These are phyloP conservation scores for Bemisia tabaci DNA, from an alignment of 1,140 invertebrate genomes.

Conservation along the genomic window DNA sequence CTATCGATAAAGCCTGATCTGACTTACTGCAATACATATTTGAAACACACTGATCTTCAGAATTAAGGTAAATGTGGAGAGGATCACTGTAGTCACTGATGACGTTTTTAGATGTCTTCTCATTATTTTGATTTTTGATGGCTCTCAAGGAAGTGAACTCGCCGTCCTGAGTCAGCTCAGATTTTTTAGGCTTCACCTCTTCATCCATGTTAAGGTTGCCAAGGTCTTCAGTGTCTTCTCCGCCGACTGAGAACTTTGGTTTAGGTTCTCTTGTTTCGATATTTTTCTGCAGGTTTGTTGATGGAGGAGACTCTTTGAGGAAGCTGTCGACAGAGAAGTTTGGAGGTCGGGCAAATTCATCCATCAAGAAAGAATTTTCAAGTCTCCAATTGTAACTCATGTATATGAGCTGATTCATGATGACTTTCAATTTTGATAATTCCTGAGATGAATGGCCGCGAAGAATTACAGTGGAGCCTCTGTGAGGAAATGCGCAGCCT, in stretches of 20 bases:
- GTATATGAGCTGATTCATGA: constrained; percentile 67
- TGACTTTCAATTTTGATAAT: constrained; percentile 65
- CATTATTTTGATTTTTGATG: neutral
- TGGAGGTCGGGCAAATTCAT: constrained; percentile 44
- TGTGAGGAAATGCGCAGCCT: constrained; percentile 63
- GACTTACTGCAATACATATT: constrained; percentile 24
- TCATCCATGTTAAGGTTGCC: neutral
- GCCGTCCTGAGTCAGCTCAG: neutral
- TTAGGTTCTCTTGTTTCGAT: neutral
- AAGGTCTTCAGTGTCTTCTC: neutral
- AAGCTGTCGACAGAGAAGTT: constrained; percentile 9
- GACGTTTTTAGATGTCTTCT: constrained; percentile 12
- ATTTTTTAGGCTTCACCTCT: neutral
- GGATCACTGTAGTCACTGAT: constrained; percentile 63
- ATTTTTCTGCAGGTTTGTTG: too few relatives aligned
- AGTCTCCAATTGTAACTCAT: constrained; percentile 82
- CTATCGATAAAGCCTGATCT: constrained; percentile 31
- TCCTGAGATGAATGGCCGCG: constrained; percentile 63
- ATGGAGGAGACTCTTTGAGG: neutral
- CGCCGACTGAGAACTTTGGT: neutral
- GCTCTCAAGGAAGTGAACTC: neutral
- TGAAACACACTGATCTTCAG: constrained; percentile 37
- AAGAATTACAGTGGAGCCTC: constrained; percentile 80
- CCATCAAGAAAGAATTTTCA: constrained; percentile 81
- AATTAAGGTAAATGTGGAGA: constrained; percentile 46